Percentiles rank a stretch among this genome's conserved stretches.
Conservation (phyloP, 2,888 invertebrate species). For the Apocheima hispidaria region DNA sequence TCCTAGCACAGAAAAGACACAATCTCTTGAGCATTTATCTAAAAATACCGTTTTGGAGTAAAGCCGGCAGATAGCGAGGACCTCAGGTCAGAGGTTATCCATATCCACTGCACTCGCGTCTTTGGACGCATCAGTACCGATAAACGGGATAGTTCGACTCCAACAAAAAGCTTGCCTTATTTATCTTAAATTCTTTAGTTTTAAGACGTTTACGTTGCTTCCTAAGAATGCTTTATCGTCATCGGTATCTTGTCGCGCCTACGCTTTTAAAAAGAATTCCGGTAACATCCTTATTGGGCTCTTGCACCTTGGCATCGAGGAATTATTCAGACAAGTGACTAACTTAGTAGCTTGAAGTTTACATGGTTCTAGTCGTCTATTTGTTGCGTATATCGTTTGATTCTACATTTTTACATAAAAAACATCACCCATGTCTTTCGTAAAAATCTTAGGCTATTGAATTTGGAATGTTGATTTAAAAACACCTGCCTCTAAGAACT, state of each 20-base stretch:
- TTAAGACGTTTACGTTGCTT: constrained; percentile 8
- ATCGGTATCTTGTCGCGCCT: neutral
- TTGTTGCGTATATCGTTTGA: neutral
- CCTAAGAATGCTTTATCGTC: constrained; percentile 8
- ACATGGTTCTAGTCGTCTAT: too few relatives aligned
- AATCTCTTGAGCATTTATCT: constrained; percentile 26
- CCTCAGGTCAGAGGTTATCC: constrained; percentile 42
- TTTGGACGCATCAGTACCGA: constrained; percentile 27
- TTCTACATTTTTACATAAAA: neutral
- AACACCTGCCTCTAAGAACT: constrained; percentile 28
- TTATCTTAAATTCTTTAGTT: constrained; percentile 20
- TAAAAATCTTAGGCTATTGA: constrained; percentile 1
- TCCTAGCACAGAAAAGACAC: neutral
- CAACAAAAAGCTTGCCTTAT: constrained; percentile 14
- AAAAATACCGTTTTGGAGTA: constrained; percentile 40
- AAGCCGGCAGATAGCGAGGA: constrained; percentile 32
- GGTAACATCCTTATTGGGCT: constrained; percentile 11
- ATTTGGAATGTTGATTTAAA: constrained; percentile 14
- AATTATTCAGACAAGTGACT: constrained; percentile 2
- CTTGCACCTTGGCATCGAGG: neutral
- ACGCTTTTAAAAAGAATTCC: constrained; percentile 12
- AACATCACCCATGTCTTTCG: neutral
- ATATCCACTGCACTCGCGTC: constrained; percentile 27
- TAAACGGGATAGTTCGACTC: constrained; percentile 14
- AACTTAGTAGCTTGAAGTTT: neutral